Conservation (phyloP, 2,113 vertebrate species). For the Phylloscopus whistleri region DNA sequence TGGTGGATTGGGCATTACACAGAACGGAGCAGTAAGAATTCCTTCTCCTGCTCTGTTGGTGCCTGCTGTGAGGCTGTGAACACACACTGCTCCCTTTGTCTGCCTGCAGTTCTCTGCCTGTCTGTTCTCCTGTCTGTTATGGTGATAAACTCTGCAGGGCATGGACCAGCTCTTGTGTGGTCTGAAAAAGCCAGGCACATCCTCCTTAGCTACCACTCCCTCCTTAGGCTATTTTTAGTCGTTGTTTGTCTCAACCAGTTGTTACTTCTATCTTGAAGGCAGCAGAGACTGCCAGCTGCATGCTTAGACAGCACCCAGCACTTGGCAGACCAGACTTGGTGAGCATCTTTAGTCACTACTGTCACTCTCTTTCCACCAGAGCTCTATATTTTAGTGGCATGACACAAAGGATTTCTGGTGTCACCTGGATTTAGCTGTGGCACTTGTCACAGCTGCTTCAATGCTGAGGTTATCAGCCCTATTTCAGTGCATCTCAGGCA, state of each 20-base stretch:
- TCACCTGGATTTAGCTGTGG: background rate
- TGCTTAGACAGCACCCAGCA: background rate
- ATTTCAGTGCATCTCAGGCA: background rate
- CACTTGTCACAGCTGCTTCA: background rate
- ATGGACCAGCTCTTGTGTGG: background rate
- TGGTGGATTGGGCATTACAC: background rate
- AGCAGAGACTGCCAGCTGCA: background rate
- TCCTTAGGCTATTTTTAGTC: constrained; percentile 9
- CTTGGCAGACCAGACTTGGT: background rate
- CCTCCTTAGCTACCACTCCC: background rate
- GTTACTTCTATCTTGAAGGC: background rate
- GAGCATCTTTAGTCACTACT: background rate
- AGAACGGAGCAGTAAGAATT: fast-evolving
- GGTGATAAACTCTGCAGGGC: background rate
- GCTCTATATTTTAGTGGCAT: background rate
- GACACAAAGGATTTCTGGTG: background rate
- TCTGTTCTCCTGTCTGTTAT: background rate
- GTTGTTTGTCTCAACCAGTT: background rate
- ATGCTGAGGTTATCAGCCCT: background rate
- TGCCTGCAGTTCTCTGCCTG: background rate
- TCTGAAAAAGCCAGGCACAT: background rate
- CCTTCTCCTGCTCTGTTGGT: background rate
- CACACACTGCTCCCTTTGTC: background rate
- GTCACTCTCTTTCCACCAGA: background rate
- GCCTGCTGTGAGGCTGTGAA: background rate